Conservation (phyloP, 2,888 invertebrate species). For the Palloptera scutellata region DNA sequence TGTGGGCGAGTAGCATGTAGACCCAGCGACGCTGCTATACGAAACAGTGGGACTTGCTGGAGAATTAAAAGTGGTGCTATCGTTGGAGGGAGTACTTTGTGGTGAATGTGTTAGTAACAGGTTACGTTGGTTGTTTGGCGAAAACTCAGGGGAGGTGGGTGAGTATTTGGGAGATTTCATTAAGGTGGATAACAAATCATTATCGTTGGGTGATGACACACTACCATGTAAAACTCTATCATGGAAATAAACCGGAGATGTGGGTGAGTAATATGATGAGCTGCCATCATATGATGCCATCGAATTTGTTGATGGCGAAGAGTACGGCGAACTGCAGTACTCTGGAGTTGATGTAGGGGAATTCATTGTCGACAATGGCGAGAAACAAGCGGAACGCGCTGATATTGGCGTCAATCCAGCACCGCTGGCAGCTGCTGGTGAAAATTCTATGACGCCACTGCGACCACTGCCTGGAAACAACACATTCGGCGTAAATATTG, state of each 20-base stretch:
- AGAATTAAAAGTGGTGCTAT: slow-evolving; percentile 69
- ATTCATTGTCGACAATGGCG: slow-evolving; percentile 56
- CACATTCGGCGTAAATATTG: slow-evolving; percentile 32
- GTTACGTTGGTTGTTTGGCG: slow-evolving; percentile 63
- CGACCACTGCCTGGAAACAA: slow-evolving; percentile 23
- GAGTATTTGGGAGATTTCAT: slow-evolving; percentile 66
- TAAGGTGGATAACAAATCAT: slow-evolving; percentile 28
- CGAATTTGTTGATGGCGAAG: slow-evolving; percentile 28
- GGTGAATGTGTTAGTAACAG: slow-evolving; percentile 60
- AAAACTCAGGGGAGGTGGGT: slow-evolving; percentile 74
- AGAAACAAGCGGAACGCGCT: slow-evolving; percentile 38
- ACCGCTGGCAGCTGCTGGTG: slow-evolving; percentile 17
- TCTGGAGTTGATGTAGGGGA: slow-evolving; percentile 50
- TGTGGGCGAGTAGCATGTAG: slow-evolving; percentile 74
- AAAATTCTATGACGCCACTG: slow-evolving; percentile 34
- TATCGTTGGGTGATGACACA: slow-evolving; percentile 1
- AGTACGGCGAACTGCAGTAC: slow-evolving; percentile 30
- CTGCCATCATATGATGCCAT: slow-evolving; percentile 27
- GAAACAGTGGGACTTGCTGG: slow-evolving; percentile 72
- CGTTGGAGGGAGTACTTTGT: slow-evolving; percentile 62
- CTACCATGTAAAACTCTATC: neutral
- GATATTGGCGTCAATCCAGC: slow-evolving; percentile 23
- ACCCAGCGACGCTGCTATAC: slow-evolving; percentile 73
- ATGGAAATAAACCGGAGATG: slow-evolving; percentile 48
- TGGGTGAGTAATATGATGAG: slow-evolving; percentile 40